Base-by-base conservation (phyloP, 92 coral and sea anemone species). In the Ricordea florida region DNA sequence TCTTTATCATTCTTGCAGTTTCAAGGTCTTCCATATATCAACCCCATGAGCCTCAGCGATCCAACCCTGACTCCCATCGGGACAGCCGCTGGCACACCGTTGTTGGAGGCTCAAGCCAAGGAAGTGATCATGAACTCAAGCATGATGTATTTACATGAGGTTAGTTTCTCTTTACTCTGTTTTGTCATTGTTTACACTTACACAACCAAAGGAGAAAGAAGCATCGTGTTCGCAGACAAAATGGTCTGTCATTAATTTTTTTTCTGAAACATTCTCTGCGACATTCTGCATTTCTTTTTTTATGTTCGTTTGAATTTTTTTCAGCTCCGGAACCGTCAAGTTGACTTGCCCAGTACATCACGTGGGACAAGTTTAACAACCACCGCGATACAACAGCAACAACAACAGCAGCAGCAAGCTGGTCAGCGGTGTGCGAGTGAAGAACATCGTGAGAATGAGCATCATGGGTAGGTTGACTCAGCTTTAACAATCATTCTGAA, bases 101-200 rank as follows among this genome's bases (percentile, higher is more conserved):
- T 70, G 15, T 89, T 81, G 72, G 96, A 85, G 68, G 92, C 88
- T 57, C 92, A 92, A 67, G 81, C 78, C 44, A 78, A 69, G 34
- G 98, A 94, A 36, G 81, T 87, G 27, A 48, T 85, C 16, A 94
- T 94, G 98, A 94, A 92, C 82, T 74, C 89, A 24, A 94, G 98
- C 34, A 87, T 94, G 83, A 60, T 94, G 89, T 94, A 92, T 62
- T 88, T 92, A 81, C 98, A 94, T 52, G 80, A 94, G 93, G 98
- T 94, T 53, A 46, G 69, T 8, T 37, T 8, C 14, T 37, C 14
- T n/a, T 37, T n/a, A 8, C 44, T n/a, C 9, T 37, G n/a, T n/a
- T n/a, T n/a, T n/a, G n/a, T n/a, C n/a, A n/a, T n/a, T n/a, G n/a
- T n/a, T n/a, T 34, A n/a, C 11, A 37, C 0, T 23, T 38, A 5